Conservation (phyloP, 2,113 vertebrate species). For the Silurus glanis region DNA sequence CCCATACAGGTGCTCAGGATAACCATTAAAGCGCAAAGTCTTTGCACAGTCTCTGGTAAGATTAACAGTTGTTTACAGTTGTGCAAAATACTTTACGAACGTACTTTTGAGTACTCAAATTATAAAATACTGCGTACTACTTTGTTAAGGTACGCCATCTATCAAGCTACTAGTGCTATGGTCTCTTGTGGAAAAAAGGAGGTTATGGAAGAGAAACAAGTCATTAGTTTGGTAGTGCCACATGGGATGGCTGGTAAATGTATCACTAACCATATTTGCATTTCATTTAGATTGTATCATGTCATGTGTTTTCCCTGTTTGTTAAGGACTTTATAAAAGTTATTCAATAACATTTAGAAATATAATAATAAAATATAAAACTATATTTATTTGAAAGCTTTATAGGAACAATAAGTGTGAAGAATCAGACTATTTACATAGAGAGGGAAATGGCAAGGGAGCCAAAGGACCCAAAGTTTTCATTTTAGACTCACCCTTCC, state of each 20-base stretch:
- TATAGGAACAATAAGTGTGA: not conserved
- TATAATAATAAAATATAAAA: not conserved
- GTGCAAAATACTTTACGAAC: not conserved
- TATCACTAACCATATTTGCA: not conserved
- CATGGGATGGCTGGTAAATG: conserved; percentile 4
- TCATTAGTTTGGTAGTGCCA: conserved; percentile 2
- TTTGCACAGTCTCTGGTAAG: not conserved
- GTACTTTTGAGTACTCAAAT: not conserved
- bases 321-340: not conserved
- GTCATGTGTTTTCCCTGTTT: not conserved
- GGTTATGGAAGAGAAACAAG: conserved; percentile 21
- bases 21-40: not conserved
- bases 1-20: not conserved
- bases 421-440: not conserved
- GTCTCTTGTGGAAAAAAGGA: not conserved
- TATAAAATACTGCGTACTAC: not conserved
- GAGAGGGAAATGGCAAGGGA: not conserved
- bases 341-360: not conserved
- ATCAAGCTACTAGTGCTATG: not conserved
- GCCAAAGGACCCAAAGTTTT: not conserved
- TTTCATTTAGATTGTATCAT: not conserved
- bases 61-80: not conserved
- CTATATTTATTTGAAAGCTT: not conserved
- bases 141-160: not conserved
- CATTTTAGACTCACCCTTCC: not conserved